Evolutionary conservation across 1,140 invertebrate species (phyloP).

Genomic region (Bombus waltoni): DNA sequence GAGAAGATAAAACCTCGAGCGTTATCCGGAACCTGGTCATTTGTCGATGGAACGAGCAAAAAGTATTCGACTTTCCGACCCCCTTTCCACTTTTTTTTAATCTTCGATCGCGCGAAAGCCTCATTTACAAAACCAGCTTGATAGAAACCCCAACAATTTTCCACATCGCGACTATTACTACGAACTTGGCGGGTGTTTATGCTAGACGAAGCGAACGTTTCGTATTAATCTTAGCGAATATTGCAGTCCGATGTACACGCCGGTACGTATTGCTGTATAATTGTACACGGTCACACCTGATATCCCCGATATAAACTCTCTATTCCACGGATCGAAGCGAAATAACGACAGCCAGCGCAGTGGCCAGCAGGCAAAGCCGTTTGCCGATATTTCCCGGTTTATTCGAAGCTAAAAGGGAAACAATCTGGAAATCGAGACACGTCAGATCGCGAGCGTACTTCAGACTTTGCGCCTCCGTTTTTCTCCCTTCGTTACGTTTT

Average conservation of each 20-base stretch:
- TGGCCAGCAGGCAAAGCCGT: background rate
- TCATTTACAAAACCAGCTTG: no score
- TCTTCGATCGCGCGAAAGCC: background rate
- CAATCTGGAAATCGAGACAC: background rate
- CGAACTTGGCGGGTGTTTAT: background rate
- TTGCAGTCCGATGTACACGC: background rate
- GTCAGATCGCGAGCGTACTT: no score
- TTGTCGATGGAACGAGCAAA: slow-evolving; percentile 1
- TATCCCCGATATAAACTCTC: background rate
- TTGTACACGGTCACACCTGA: background rate
- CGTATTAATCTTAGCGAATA: slow-evolving; percentile 7
- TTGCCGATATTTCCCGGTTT: slow-evolving; percentile 40
- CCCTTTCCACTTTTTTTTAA: background rate
- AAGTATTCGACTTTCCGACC: slow-evolving; percentile 1
- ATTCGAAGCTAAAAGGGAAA: background rate
- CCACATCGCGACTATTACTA: background rate
- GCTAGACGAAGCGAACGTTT: background rate
- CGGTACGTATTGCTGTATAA: background rate
- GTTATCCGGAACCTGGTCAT: background rate
- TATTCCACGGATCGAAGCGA: background rate
- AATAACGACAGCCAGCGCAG: slow-evolving; percentile 2
- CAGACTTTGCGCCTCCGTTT: background rate
- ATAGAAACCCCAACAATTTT: background rate
- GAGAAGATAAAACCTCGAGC: background rate
- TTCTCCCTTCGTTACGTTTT: no score